phyloP scores from a whole-genome alignment of 2,113 vertebrate species.

The Lasiurus borealis region DNA sequence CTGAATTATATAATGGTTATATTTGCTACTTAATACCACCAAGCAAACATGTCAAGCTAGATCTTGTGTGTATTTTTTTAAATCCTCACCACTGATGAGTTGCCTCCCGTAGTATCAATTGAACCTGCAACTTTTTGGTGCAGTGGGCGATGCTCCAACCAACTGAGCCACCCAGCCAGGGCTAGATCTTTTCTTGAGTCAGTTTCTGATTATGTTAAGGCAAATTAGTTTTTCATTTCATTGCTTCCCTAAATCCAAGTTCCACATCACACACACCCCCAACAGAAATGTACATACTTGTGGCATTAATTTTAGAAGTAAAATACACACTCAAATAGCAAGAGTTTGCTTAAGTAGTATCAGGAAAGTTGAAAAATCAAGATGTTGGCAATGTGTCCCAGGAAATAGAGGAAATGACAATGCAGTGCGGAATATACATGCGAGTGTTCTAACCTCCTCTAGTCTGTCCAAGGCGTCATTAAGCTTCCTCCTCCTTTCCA shows the following conservation, averaged over 20 bases:
- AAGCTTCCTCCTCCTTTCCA: conserved; percentile 96
- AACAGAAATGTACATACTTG: background rate
- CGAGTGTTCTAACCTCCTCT: conserved; percentile 92
- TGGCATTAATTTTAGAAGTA: conserved; percentile 49
- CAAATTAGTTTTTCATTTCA: background rate
- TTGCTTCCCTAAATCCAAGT: background rate
- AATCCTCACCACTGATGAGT: background rate
- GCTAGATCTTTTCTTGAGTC: background rate
- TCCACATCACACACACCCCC: accelerated
- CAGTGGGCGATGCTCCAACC: background rate
- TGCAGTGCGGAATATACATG: accelerated
- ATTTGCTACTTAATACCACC: background rate
- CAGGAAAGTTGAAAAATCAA: background rate
- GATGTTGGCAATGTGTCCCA: background rate
- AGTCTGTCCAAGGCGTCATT: conserved; percentile 97
- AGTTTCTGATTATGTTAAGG: background rate
- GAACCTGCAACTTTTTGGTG: background rate
- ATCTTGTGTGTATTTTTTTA: background rate
- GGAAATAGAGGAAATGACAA: background rate
- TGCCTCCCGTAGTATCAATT: background rate
- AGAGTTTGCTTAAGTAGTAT: conserved; percentile 4
- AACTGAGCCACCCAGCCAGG: background rate
- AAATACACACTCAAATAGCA: background rate
- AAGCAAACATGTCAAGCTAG: background rate
- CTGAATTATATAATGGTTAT: background rate